Evolutionary conservation across 2,113 vertebrate genomes (phyloP), one percentile per base, ranked within the genome.

Genomic region (Perccottus glenii): DNA sequence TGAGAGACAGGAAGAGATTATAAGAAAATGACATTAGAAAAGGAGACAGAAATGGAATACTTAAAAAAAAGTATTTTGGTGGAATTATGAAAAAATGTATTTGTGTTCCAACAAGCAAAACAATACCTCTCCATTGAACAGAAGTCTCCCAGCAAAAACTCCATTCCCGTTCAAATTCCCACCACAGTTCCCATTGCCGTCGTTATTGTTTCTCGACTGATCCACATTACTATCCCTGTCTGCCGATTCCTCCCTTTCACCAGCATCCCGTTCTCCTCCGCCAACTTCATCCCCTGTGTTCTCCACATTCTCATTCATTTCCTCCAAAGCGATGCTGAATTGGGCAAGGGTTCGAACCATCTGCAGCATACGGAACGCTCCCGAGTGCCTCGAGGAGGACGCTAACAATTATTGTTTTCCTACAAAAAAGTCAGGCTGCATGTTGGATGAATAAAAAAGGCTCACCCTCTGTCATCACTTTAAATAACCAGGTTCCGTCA

Each of bases 271-370:
- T 11, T 53, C 84, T 59, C 83, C 83, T 62, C 78, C 86, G 3
- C 82, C 85, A 53, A 85, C 82, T 82, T 93, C 91, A 60, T 94
- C 90, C 33, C 94, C 88, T 9, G 90, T 78, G 27, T 90, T 92
- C 40, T 94, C 94, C 49, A 94, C 94, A 62, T 91, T 93, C 87
- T 98, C 96, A 49, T 94, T 94, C 96, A 99, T 98, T 82, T 98
- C 96, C 91, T 98, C 96, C 93, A 98, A 92, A 85, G 96, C 95
- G 80, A 99, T 96, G 91, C 96, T 96, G 93, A 99, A 98, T 92
- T 98, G 96, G 88, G 96, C 95, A 77, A 98, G 93, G 87, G 96
- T 98, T 92, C 94, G 95, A 86, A 98, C 96, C 96, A 98, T 98
- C 92, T 98, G 96, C 92, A 98, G 95, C 96, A 99, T 98, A 86